phyloP scores from a whole-genome alignment of 1,140 invertebrate species.

The Caenorhabditis inopinata region DNA sequence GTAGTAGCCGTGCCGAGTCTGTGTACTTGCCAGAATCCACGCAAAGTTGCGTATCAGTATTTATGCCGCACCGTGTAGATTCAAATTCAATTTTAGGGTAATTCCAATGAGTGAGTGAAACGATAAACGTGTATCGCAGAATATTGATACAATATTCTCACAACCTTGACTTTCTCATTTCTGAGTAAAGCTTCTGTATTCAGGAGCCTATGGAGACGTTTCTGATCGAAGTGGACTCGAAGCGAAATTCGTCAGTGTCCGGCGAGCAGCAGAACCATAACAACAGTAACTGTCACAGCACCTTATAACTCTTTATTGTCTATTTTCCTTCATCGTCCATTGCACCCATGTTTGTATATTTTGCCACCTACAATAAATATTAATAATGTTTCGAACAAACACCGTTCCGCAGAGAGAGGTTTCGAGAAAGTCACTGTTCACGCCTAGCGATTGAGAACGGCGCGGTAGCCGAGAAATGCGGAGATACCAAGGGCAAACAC shows the following conservation, averaged over 20 bases:
- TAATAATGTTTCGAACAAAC: not conserved
- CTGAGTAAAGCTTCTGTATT: not conserved
- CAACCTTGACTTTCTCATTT: too few species aligned
- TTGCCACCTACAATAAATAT: slow-evolving; percentile 29
- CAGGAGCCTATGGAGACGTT: slow-evolving; percentile 59
- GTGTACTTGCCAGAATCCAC: too few species aligned
- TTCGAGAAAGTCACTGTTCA: not conserved
- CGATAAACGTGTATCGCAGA: too few species aligned
- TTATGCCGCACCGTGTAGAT: too few species aligned
- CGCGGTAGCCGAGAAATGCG: slow-evolving; percentile 22
- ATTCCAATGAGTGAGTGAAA: too few species aligned
- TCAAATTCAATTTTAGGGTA: too few species aligned
- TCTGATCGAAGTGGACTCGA: slow-evolving; percentile 53
- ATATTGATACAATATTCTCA: too few species aligned
- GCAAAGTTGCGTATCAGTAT: too few species aligned
- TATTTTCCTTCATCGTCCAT: not conserved
- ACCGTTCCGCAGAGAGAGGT: not conserved
- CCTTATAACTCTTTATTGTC: not conserved
- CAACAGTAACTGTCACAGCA: slow-evolving; percentile 7
- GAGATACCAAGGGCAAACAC: slow-evolving; percentile 25
- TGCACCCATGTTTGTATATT: slow-evolving; percentile 32
- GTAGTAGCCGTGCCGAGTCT: too few species aligned
- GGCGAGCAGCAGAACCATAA: slow-evolving; percentile 23
- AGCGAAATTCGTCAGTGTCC: slow-evolving; percentile 53
- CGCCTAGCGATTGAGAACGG: not conserved